Conservation (phyloP, 2,113 vertebrate species). For the Oncorhynchus tshawytscha region DNA sequence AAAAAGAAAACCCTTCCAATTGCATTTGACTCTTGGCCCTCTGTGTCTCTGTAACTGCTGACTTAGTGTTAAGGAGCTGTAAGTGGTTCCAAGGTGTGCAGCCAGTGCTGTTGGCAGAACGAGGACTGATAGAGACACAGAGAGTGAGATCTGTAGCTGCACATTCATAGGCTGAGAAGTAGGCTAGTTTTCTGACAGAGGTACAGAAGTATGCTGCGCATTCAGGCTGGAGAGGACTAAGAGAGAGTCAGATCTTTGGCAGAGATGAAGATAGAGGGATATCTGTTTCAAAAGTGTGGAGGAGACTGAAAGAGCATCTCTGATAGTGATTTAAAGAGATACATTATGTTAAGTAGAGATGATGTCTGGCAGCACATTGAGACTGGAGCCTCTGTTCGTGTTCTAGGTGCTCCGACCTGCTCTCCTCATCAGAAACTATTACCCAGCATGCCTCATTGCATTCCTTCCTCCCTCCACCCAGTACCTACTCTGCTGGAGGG, state of each 20-base stretch:
- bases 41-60: background rate
- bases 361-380: background rate
- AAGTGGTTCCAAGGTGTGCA: background rate
- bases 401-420: conserved; percentile 56
- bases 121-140: background rate
- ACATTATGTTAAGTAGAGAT: background rate
- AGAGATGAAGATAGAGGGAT: conserved; percentile 18
- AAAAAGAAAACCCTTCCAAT: background rate
- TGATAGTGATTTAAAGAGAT: no score
- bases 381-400: background rate
- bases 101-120: background rate
- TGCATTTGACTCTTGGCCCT: background rate
- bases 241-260: conserved; percentile 41
- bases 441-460: conserved; percentile 54
- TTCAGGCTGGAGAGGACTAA: conserved; percentile 14
- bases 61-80: background rate
- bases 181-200: conserved; percentile 9
- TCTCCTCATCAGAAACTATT: conserved; percentile 67
- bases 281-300: background rate
- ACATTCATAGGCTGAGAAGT: background rate
- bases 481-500: conserved; percentile 35
- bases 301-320: background rate
- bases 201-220: conserved; percentile 14
- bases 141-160: background rate
- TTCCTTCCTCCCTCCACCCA: conserved; percentile 7